Evolutionary conservation across 2,113 vertebrate genomes (phyloP).

Genomic region (Pagrus major): DNA sequence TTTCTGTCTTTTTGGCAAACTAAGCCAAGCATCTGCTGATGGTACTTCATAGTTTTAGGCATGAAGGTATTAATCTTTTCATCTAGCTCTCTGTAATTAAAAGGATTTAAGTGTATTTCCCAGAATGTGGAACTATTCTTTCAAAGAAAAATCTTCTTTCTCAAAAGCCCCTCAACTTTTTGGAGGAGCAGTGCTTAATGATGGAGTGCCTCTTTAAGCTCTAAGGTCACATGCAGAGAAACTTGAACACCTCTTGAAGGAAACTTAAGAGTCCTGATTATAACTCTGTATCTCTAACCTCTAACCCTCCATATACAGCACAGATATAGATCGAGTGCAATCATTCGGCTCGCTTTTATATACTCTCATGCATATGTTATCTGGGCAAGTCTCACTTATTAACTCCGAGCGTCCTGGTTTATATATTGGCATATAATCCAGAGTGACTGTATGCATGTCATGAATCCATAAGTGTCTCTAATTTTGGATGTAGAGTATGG

Average conservation of each 20-base stretch:
- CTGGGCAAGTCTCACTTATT: conserved; percentile 41
- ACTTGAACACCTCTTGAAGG: conserved; percentile 15
- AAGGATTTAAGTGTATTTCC: neutral
- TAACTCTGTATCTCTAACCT: conserved; percentile 2
- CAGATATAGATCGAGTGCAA: neutral
- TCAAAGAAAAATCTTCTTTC: neutral
- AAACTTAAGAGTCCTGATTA: neutral
- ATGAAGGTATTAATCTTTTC: no score
- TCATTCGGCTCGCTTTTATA: neutral
- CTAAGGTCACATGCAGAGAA: conserved; percentile 9
- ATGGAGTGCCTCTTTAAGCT: neutral
- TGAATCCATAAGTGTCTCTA: conserved; percentile 77
- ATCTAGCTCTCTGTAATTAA: no score
- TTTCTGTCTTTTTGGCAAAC: neutral
- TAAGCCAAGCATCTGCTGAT: neutral
- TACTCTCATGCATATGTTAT: conserved; percentile 36
- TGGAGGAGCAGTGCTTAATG: neutral
- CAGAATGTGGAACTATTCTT: neutral
- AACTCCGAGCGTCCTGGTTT: conserved; percentile 44
- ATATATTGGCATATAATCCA: conserved; percentile 46
- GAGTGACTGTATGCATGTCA: conserved; percentile 62
- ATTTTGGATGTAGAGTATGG: conserved; percentile 50
- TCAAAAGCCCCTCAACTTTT: neutral
- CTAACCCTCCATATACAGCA: conserved; percentile 1
- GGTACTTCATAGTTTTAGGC: neutral